A percentile compares a stretch with the other conserved stretches of the same genome.
Conservation (phyloP, 1,140 invertebrate species). For the Grapholita molesta region DNA sequence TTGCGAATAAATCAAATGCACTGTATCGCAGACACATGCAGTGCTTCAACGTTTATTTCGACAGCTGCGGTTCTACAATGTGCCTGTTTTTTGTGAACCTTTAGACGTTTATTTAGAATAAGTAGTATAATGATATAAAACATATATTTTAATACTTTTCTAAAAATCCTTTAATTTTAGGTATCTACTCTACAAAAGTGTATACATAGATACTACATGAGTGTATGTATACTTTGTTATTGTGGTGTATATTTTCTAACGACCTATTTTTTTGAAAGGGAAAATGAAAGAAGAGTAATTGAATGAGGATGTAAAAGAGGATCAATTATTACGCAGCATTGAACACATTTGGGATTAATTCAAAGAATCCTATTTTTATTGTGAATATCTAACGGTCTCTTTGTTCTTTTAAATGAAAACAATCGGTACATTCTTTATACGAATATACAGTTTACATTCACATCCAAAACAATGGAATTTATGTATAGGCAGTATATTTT, state of each 20-base stretch:
- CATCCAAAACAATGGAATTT: too few relatives aligned
- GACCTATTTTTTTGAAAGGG: constrained; percentile 3
- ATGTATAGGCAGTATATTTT: too few relatives aligned
- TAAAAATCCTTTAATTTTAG: background rate
- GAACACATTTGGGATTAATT: background rate
- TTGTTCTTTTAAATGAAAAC: background rate
- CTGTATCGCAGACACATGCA: constrained; percentile 45
- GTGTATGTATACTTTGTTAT: too few relatives aligned
- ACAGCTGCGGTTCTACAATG: constrained; percentile 26
- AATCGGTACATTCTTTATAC: background rate
- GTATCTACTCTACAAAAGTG: background rate
- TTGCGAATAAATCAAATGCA: constrained; percentile 58
- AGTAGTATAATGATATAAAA: background rate
- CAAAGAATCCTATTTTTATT: background rate
- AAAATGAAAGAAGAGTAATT: background rate
- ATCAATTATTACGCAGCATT: background rate
- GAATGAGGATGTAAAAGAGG: background rate
- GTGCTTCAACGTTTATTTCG: constrained; percentile 45
- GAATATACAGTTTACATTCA: too few relatives aligned
- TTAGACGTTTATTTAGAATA: background rate
- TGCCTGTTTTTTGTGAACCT: constrained; percentile 23
- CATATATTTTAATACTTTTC: background rate
- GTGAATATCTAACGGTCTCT: background rate
- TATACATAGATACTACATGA: too few relatives aligned
- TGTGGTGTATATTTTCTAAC: background rate